Conservation (phyloP, 2,888 invertebrate genomes). For the Pollenia amentaria region DNA sequence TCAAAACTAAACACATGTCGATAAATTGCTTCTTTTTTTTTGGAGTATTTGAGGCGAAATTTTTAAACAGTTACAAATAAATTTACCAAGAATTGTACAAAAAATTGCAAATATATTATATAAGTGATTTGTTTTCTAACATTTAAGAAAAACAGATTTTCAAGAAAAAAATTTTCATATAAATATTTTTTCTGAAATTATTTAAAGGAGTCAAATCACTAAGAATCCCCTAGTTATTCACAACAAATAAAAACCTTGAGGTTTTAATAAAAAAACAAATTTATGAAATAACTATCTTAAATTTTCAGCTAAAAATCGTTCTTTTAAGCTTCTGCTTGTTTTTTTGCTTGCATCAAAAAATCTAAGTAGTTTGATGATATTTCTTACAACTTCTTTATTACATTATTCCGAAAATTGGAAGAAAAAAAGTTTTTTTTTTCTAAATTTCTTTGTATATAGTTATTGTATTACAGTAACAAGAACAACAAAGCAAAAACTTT, state of each 20-base stretch:
- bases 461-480: constrained; percentile 41
- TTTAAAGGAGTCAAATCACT: constrained; percentile 22
- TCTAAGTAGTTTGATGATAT: constrained; percentile 16
- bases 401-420: constrained; percentile 3
- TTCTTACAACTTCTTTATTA: constrained; percentile 47
- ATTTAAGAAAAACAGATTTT: background rate
- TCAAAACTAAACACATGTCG: constrained; percentile 29
- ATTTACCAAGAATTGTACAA: constrained; percentile 78
- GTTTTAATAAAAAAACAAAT: no score
- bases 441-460: background rate
- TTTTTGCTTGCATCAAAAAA: background rate
- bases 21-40: constrained; percentile 20
- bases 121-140: constrained; percentile 67
- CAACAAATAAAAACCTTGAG: background rate
- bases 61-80: constrained; percentile 67
- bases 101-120: constrained; percentile 78
- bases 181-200: background rate
- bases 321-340: background rate
- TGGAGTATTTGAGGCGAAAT: constrained; percentile 3
- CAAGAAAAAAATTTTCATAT: constrained; percentile 30
- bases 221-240: background rate
- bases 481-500: constrained; percentile 5
- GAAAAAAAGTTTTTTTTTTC: constrained; percentile 18
- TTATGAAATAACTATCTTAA: no score
- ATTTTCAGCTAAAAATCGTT: background rate